Evolutionary conservation across 2,113 vertebrate genomes (phyloP).

Genomic region (Phyllopteryx taeniolatus): DNA sequence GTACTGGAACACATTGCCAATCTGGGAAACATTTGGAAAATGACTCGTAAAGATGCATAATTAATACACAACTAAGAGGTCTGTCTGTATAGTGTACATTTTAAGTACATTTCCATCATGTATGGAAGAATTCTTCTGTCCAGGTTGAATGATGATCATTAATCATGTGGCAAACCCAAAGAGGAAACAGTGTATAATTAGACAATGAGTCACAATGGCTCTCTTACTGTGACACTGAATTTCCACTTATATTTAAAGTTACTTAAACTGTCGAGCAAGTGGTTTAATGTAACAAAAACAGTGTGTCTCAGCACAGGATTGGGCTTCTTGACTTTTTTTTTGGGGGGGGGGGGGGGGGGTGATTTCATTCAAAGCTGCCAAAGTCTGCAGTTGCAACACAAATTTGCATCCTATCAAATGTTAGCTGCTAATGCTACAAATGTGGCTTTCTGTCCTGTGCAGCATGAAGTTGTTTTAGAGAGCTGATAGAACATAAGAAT

Average conservation of each 20-base stretch:
- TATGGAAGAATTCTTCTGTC: background rate
- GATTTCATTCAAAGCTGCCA: slow-evolving; percentile 19
- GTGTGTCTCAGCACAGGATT: background rate
- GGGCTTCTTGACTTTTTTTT: slow-evolving; percentile 17
- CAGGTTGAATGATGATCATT: background rate
- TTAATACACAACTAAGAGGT: background rate
- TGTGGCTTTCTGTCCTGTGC: slow-evolving; percentile 5
- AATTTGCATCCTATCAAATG: slow-evolving; percentile 13
- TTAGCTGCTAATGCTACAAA: slow-evolving; percentile 5
- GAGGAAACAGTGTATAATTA: slow-evolving; percentile 11
- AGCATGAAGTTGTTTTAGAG: background rate
- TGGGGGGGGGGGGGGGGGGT: background rate
- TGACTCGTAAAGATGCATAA: background rate
- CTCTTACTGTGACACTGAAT: slow-evolving; percentile 29
- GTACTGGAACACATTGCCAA: background rate
- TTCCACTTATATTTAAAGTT: slow-evolving; percentile 34
- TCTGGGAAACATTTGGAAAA: background rate
- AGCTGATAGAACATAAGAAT: background rate
- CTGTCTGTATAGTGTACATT: background rate
- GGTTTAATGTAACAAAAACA: slow-evolving; percentile 25
- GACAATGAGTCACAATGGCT: slow-evolving; percentile 21
- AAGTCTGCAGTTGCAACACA: slow-evolving; percentile 12
- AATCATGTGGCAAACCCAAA: slow-evolving; percentile 11
- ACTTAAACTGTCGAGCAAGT: slow-evolving; percentile 14
- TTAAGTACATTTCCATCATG: background rate